A percentile compares a stretch with the other conserved stretches of the same genome.
phyloP scores from a whole-genome alignment of 2,888 invertebrate species.

The Lycaena phlaeas region DNA sequence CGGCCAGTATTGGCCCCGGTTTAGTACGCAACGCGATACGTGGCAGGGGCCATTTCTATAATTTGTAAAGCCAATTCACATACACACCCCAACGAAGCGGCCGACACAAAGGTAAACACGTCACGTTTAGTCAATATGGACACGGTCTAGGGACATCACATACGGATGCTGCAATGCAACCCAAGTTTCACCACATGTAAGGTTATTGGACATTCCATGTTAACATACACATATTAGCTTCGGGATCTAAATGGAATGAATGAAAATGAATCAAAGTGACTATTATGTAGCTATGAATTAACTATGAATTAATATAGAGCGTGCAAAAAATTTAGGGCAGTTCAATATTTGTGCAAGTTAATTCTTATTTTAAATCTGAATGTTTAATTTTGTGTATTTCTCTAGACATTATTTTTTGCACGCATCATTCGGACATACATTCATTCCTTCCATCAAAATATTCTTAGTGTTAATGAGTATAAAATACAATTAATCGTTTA shows the following conservation, averaged over 20 bases:
- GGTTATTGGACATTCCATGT: constrained; percentile 7
- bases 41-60: constrained; percentile 79
- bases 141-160: constrained; percentile 4
- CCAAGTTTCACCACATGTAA: constrained; percentile 6
- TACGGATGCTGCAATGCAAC: background rate
- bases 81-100: constrained; percentile 43
- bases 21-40: constrained; percentile 91
- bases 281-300: no score
- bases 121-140: background rate
- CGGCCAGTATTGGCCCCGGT: constrained; percentile 85
- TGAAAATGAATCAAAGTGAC: background rate
- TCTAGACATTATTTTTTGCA: background rate
- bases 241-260: constrained; percentile 1
- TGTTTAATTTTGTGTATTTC: background rate
- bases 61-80: constrained; percentile 69
- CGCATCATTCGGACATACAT: background rate
- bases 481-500: constrained; percentile 31
- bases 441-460: constrained; percentile 28
- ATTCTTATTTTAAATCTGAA: background rate
- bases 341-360: background rate
- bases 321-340: background rate
- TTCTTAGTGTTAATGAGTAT: constrained; percentile 27
- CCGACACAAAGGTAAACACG: constrained; percentile 18
- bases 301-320: no score
- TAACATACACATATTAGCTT: constrained; percentile 1